phyloP scores from a whole-genome alignment of 2,113 vertebrate species.

The Ptychochromis oligacanthus region DNA sequence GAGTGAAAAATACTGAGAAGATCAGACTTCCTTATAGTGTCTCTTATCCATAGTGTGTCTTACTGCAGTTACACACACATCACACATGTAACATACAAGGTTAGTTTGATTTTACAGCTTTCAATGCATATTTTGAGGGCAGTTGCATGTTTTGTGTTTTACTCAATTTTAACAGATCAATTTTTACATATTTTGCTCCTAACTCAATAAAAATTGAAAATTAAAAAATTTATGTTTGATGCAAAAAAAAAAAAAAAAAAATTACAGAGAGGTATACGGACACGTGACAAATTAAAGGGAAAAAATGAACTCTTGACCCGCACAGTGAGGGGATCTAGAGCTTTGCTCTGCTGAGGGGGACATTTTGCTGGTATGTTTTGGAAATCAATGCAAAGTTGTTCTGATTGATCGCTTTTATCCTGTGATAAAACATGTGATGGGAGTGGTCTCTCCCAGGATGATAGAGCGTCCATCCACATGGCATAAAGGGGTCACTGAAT shows the following conservation, averaged over 20 bases:
- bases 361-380: neutral
- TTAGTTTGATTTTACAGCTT: slow-evolving; percentile 39
- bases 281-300: neutral
- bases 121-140: slow-evolving; percentile 18
- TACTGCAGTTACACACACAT: neutral
- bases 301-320: neutral
- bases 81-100: neutral
- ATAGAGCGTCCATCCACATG: neutral
- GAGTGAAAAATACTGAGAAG: slow-evolving; percentile 6
- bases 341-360: neutral
- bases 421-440: neutral
- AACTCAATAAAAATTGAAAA: neutral
- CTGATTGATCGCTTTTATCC: neutral
- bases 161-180: neutral
- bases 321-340: neutral
- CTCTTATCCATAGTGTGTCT: neutral
- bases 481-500: neutral
- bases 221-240: neutral
- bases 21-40: slow-evolving; percentile 4
- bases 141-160: neutral
- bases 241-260: neutral
- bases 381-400: neutral
- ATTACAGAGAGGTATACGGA: neutral
- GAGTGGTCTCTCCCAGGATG: neutral
- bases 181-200: neutral